phyloP scores from a whole-genome alignment of 2,888 invertebrate genomes.

The Cantharis lateralis region DNA sequence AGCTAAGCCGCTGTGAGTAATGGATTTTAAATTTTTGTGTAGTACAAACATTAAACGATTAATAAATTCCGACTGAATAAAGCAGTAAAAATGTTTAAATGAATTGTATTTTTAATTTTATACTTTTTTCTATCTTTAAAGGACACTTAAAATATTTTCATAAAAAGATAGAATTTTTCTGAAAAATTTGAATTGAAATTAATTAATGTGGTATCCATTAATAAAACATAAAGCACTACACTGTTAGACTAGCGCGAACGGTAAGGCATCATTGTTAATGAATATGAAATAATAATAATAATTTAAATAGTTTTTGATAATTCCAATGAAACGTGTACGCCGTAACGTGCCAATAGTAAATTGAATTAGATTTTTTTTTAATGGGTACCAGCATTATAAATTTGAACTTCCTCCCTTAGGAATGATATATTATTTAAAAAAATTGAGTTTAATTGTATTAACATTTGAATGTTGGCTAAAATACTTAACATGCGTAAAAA shows the following conservation, averaged over 20 bases:
- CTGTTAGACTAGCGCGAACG: neutral
- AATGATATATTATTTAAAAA: neutral
- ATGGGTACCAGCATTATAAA: neutral
- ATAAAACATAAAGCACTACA: neutral
- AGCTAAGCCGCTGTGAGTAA: neutral
- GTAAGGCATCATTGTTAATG: neutral
- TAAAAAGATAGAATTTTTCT: neutral
- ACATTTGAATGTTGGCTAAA: neutral
- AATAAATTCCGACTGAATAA: neutral
- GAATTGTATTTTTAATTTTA: neutral
- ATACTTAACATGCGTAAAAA: neutral
- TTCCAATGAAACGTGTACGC: neutral
- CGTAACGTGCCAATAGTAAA: neutral
- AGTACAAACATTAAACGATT: no score
- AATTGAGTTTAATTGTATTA: neutral
- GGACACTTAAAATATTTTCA: neutral
- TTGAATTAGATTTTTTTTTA: neutral
- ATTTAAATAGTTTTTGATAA: neutral
- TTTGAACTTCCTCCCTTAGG: neutral
- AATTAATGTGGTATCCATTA: neutral
- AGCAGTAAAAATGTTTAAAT: neutral
- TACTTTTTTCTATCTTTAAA: neutral
- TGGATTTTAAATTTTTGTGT: neutral
- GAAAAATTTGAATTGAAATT: neutral
- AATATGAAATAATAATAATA: neutral